phyloP scores from a whole-genome alignment of 2,797 vertebrate genomes.

The Rhodeus uyekii region DNA sequence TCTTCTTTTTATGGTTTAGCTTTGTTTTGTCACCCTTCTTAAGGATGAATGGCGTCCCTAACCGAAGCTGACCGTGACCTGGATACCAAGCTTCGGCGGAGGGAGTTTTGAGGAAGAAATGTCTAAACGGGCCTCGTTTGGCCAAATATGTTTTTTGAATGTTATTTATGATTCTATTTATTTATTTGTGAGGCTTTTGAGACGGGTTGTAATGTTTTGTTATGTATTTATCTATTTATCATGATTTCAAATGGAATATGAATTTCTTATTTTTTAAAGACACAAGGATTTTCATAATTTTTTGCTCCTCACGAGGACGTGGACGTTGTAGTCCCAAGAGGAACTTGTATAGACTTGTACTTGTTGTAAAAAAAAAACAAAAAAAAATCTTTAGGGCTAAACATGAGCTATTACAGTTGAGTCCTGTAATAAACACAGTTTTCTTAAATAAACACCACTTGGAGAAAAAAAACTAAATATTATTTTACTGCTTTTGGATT shows the following conservation, averaged over 20 bases:
- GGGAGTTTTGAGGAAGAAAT: slow-evolving; percentile 56
- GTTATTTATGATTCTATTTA: slow-evolving; percentile 83
- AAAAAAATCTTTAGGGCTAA: slow-evolving; percentile 77
- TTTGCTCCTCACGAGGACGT: slow-evolving; percentile 70
- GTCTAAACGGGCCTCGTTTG: slow-evolving; percentile 67
- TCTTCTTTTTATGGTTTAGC: slow-evolving; percentile 59
- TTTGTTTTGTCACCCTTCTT: slow-evolving; percentile 32
- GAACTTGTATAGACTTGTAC: slow-evolving; percentile 80
- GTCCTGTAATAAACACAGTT: slow-evolving; percentile 82
- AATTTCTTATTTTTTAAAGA: slow-evolving; percentile 76
- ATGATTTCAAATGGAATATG: slow-evolving; percentile 68
- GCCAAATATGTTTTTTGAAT: slow-evolving; percentile 80
- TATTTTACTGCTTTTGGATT: neutral
- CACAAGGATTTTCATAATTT: slow-evolving; percentile 80
- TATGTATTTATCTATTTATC: slow-evolving; percentile 83
- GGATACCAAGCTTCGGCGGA: slow-evolving; percentile 41
- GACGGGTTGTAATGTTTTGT: slow-evolving; percentile 52
- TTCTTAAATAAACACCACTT: slow-evolving; percentile 81
- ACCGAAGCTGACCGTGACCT: slow-evolving; percentile 26
- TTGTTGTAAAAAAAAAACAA: slow-evolving; percentile 55
- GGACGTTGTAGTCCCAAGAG: slow-evolving; percentile 71
- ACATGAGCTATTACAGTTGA: slow-evolving; percentile 70
- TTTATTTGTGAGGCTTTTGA: slow-evolving; percentile 68
- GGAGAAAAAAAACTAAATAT: slow-evolving; percentile 59
- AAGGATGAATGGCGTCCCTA: slow-evolving; percentile 51